Evolutionary conservation across 1,140 invertebrate species (phyloP).

Genomic region (Maniola jurtina): DNA sequence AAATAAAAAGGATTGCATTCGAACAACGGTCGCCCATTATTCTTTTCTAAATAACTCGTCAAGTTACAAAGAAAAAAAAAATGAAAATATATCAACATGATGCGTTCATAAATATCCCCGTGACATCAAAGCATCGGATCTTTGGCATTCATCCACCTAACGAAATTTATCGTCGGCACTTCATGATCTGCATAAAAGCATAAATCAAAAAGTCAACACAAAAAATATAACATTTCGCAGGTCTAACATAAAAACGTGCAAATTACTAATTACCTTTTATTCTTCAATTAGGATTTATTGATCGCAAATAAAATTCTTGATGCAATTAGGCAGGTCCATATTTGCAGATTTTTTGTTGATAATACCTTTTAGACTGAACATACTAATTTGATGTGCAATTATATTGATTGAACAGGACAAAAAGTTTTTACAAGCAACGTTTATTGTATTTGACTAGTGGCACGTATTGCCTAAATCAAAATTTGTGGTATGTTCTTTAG

Average conservation of each 20-base stretch:
- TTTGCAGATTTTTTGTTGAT: conserved; percentile 42
- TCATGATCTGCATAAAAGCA: conserved; percentile 49
- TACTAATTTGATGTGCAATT: conserved; percentile 50
- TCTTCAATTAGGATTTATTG: conserved; percentile 50
- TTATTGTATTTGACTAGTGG: background rate
- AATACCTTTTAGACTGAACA: conserved; percentile 33
- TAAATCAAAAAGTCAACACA: conserved; percentile 47
- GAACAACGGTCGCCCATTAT: conserved; percentile 30
- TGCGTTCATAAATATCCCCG: conserved; percentile 51
- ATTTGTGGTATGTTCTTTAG: background rate
- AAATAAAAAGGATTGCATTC: conserved; percentile 38
- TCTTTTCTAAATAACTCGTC: conserved; percentile 54
- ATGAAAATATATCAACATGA: conserved; percentile 49
- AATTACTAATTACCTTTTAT: conserved; percentile 54
- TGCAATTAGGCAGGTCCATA: conserved; percentile 56
- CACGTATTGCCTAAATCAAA: background rate
- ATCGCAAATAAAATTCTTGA: conserved; percentile 38
- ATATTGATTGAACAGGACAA: conserved; percentile 20
- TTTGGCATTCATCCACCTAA: conserved; percentile 40
- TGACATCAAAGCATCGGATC: conserved; percentile 46
- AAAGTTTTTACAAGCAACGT: background rate
- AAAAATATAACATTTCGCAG: conserved; percentile 37
- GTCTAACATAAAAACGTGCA: conserved; percentile 39
- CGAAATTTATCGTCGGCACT: conserved; percentile 45
- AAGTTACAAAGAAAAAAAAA: conserved; percentile 45